phyloP scores from a whole-genome alignment of 2,797 vertebrate species.

The Chromobotia macracanthus region DNA sequence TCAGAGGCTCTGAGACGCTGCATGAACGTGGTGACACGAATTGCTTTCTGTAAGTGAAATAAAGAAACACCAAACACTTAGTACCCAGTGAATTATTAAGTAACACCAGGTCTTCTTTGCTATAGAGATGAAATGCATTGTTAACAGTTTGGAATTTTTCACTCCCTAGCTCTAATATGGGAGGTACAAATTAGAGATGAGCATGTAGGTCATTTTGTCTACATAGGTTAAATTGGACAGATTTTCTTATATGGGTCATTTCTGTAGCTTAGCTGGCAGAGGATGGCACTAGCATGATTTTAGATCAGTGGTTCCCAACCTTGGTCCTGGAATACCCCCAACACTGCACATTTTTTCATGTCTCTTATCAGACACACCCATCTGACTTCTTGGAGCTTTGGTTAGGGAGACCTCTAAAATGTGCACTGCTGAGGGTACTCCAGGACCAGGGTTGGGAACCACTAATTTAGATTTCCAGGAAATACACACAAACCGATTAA shows the following conservation, averaged over 20 bases:
- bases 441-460: too few species aligned
- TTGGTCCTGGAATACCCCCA: too few species aligned
- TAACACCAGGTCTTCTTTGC: conserved; percentile 61
- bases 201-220: too few species aligned
- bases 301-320: too few species aligned
- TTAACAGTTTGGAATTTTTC: conserved; percentile 61
- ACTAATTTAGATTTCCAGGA: not conserved
- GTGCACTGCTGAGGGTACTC: too few species aligned
- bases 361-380: too few species aligned
- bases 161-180: conserved; percentile 12
- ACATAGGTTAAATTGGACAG: not conserved
- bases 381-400: too few species aligned
- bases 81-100: conserved; percentile 43
- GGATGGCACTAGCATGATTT: not conserved
- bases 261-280: not conserved
- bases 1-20: conserved; percentile 85
- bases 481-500: not conserved
- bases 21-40: conserved; percentile 88
- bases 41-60: conserved; percentile 82
- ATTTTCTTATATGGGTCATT: not conserved
- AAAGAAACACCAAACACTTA: conserved; percentile 25
- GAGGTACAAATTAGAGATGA: not conserved
- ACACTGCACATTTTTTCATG: too few species aligned
- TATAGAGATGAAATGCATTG: conserved; percentile 67
- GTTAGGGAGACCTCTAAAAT: too few species aligned